These are phyloP conservation scores for Atrichornis clamosus DNA, from an alignment of 2,113 vertebrate genomes.

Conservation along the genomic window DNA sequence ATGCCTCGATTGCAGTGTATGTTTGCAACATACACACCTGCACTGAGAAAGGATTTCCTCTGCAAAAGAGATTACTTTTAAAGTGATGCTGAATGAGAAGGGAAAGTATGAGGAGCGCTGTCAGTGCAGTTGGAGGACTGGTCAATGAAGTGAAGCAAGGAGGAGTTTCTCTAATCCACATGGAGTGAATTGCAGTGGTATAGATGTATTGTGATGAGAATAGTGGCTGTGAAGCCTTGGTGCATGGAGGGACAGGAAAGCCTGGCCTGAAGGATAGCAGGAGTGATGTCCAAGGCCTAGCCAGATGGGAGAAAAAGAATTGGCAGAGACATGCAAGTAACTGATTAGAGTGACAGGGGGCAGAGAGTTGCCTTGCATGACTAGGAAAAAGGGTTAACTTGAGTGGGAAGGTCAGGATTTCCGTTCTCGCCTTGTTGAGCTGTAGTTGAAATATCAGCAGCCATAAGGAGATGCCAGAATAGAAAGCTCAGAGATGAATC, in stretches of 20 bases:
- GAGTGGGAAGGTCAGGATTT: not conserved
- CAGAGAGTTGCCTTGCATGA: not conserved
- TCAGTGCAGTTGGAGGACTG: not conserved
- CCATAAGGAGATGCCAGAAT: not conserved
- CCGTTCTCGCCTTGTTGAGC: not conserved
- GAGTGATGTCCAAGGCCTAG: not conserved
- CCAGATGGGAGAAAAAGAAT: not conserved
- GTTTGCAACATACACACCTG: rapidly evolving
- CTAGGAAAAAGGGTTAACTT: not conserved
- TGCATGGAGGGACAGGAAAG: not conserved
- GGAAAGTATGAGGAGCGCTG: not conserved
- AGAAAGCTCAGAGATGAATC: not conserved
- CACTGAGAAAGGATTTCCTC: not conserved
- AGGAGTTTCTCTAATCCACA: not conserved
- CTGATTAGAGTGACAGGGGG: not conserved
- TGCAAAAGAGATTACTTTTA: not conserved
- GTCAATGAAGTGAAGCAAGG: not conserved
- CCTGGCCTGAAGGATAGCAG: not conserved
- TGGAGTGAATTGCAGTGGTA: rapidly evolving
- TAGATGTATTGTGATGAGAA: not conserved
- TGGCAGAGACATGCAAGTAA: not conserved
- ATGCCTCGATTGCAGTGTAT: rapidly evolving
- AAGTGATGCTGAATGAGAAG: not conserved
- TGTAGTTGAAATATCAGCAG: not conserved
- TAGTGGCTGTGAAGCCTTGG: not conserved